Evolutionary conservation across 2,888 invertebrate species (phyloP).

Genomic region (Bimastos eiseni): DNA sequence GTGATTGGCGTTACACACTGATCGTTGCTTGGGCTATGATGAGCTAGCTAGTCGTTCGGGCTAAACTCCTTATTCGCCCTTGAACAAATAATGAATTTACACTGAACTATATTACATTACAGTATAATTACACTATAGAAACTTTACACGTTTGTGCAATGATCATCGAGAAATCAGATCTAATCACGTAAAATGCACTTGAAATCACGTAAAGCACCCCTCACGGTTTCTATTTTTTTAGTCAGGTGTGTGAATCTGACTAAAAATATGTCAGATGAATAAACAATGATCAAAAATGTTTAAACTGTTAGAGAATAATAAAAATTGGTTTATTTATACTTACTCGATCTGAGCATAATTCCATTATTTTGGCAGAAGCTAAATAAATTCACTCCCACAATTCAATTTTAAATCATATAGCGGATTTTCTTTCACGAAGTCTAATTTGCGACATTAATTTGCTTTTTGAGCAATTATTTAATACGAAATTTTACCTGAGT

Average conservation of each 20-base stretch:
- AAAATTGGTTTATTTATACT: not conserved
- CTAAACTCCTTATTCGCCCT: not conserved
- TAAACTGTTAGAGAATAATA: not conserved
- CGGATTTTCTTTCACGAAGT: not conserved
- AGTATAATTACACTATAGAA: not conserved
- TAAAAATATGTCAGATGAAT: not conserved
- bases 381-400: constrained; percentile 6
- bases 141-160: not conserved
- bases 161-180: not conserved
- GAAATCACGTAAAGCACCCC: not conserved
- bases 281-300: not conserved
- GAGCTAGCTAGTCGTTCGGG: not conserved
- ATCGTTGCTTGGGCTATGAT: not conserved
- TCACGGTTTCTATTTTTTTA: not conserved
- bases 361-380: not conserved
- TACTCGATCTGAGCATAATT: not conserved
- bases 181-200: not conserved
- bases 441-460: not conserved
- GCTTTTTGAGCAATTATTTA: not conserved
- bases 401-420: not conserved
- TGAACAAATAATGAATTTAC: not conserved
- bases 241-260: not conserved
- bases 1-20: not conserved
- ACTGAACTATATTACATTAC: not conserved
- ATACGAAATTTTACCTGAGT: not conserved